Percentiles rank a stretch among this genome's conserved stretches.
Conservation (phyloP, 2,888 invertebrate species). For the Hyposoter dolosus region DNA sequence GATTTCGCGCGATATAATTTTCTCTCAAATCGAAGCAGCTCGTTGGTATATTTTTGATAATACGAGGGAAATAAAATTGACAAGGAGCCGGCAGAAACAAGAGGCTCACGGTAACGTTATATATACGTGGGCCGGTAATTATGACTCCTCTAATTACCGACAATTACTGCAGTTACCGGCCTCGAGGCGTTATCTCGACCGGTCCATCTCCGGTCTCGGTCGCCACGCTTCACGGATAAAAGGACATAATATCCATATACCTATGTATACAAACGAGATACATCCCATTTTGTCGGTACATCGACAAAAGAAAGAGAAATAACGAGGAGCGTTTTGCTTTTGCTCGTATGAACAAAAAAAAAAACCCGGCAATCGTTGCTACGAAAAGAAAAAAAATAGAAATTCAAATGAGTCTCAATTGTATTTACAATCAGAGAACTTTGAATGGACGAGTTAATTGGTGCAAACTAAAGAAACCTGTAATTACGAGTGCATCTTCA, state of each 20-base stretch:
- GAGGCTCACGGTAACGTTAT: slow-evolving; percentile 66
- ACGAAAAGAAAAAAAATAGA: background rate
- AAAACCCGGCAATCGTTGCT: slow-evolving; percentile 17
- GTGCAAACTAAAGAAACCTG: slow-evolving; percentile 28
- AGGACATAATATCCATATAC: slow-evolving; percentile 29
- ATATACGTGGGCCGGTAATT: slow-evolving; percentile 76
- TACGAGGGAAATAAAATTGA: slow-evolving; percentile 58
- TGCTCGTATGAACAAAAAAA: background rate
- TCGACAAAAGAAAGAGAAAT: slow-evolving; percentile 58
- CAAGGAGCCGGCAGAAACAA: slow-evolving; percentile 79
- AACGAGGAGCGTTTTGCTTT: slow-evolving; percentile 42
- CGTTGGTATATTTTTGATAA: slow-evolving; percentile 17
- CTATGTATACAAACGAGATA: slow-evolving; percentile 21
- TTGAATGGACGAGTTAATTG: slow-evolving; percentile 28
- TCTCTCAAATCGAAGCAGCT: background rate
- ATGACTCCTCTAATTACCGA: slow-evolving; percentile 84
- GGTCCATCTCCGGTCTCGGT: slow-evolving; percentile 73
- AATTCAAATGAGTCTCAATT: slow-evolving; percentile 21
- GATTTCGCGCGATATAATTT: background rate
- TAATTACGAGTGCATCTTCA: slow-evolving; percentile 25
- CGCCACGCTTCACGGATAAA: slow-evolving; percentile 62
- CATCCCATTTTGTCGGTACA: slow-evolving; percentile 55
- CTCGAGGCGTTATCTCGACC: slow-evolving; percentile 81
- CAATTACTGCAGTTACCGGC: slow-evolving; percentile 83
- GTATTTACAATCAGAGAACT: slow-evolving; percentile 4